Base-by-base conservation (phyloP, 2,888 invertebrate genomes). In the Synergus gifuensis region DNA sequence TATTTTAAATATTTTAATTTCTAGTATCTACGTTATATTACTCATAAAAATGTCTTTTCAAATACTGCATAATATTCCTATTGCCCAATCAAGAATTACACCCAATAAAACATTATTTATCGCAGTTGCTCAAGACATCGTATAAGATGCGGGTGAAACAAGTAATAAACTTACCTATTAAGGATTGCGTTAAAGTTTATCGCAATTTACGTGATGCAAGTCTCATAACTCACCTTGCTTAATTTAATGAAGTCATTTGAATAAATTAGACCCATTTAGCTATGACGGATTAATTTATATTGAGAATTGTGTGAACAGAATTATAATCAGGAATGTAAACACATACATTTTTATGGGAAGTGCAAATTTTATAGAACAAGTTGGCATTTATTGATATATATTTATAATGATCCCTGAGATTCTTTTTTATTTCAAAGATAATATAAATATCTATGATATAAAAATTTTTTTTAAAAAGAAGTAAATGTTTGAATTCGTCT, bases 41-140 rank as follows among this genome's bases (percentile, higher is more conserved):
- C 4, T 28, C 28, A 18, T 5, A 14, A 62, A 22, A 7, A 12
- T 22, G 18, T 28, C 1, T 28, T 62, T 22, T 62, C 1, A 62
- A 12, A 62, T 58, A n/a, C n/a, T 58, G 18, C 54, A 58, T 2
- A 58, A 58, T 18, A 58, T 46, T 69, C 46, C 14, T 22, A 69
- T 36, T 54, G 49, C 16, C 54, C n/a, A 54, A 54, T 73, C 11
- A 28, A 49, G 36, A 73, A 73, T 49, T 73, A 49, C 73, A 54
- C 36, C 36, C 49, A 73, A 73, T 73, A 49, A 73, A 73, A 73
- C 54, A 73, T 49, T 73, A 73, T 73, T 73, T 73, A 73, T 54
- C 16, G 36, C 54, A 73, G 28, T 73, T 73, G 54, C 73, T 73
- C 73, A 73, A 73, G 46, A 67, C 18, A 67, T 14, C 22, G 22